Percentiles rank a stretch among this genome's conserved stretches.
phyloP scores from a whole-genome alignment of 1,140 invertebrate species.

The Rhyacophila brunnea region DNA sequence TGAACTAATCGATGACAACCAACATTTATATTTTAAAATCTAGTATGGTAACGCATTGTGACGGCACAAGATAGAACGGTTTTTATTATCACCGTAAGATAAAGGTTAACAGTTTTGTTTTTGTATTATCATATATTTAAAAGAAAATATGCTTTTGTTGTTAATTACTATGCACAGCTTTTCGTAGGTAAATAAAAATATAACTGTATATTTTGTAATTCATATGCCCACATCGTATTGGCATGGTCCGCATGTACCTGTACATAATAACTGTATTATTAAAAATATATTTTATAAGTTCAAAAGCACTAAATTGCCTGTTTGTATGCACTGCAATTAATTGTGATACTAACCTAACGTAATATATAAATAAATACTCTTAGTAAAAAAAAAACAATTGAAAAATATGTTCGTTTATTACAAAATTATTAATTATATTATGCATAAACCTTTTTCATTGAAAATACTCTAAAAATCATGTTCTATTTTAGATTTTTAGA shows the following conservation, averaged over 20 bases:
- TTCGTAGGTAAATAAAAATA: background rate
- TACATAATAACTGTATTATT: constrained; percentile 26
- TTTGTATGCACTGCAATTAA: constrained; percentile 38
- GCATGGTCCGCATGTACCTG: constrained; percentile 35
- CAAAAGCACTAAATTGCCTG: constrained; percentile 35
- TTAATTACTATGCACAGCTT: background rate
- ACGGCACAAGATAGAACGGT: too few species aligned
- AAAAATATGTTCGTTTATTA: constrained; percentile 31
- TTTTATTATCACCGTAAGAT: too few species aligned
- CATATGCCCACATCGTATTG: background rate
- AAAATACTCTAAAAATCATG: too few species aligned
- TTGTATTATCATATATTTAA: background rate
- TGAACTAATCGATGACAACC: too few species aligned
- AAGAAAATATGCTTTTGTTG: background rate
- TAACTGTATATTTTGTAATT: background rate
- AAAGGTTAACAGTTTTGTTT: too few species aligned
- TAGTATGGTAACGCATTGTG: too few species aligned
- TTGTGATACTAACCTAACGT: constrained; percentile 37
- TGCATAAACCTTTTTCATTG: too few species aligned
- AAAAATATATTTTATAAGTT: constrained; percentile 22
- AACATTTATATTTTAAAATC: too few species aligned
- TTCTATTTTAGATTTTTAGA: too few species aligned
- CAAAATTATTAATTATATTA: too few species aligned
- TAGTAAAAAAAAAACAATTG: constrained; percentile 21
- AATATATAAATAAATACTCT: constrained; percentile 25